A percentile compares a stretch with the other conserved stretches of the same genome.
Evolutionary conservation across 2,797 vertebrate species (phyloP).

Genomic region (Perodicticus potto): DNA sequence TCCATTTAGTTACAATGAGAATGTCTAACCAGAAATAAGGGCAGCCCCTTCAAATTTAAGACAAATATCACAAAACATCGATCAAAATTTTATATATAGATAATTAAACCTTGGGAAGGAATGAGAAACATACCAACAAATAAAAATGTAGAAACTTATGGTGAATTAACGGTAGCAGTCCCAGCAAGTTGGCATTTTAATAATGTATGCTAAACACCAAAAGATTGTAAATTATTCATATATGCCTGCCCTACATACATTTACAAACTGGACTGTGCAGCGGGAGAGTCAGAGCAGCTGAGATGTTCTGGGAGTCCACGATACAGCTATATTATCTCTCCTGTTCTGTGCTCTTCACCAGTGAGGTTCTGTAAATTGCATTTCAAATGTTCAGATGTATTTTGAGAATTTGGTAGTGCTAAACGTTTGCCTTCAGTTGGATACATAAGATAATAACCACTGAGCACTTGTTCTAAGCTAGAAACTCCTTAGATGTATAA

Average conservation of each 20-base stretch:
- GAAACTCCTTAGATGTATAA: not conserved
- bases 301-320: not conserved
- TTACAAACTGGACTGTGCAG: constrained; percentile 16
- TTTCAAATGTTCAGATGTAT: not conserved
- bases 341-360: not conserved
- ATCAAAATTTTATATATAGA: constrained; percentile 6
- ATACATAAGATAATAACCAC: not conserved
- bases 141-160: not conserved
- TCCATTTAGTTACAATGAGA: not conserved
- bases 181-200: constrained; percentile 36
- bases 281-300: not conserved
- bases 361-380: not conserved
- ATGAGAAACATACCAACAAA: not conserved
- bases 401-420: not conserved
- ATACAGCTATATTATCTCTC: not conserved
- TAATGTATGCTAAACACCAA: constrained; percentile 58
- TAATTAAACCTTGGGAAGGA: constrained; percentile 27
- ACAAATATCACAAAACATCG: not conserved
- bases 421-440: not conserved
- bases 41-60: constrained; percentile 42
- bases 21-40: not conserved
- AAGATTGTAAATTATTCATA: constrained; percentile 76
- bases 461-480: not conserved
- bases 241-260: not conserved
- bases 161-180: not conserved